These are phyloP conservation scores for Caradrina kadenii DNA, from an alignment of 2,888 invertebrate genomes.

Conservation along the genomic window DNA sequence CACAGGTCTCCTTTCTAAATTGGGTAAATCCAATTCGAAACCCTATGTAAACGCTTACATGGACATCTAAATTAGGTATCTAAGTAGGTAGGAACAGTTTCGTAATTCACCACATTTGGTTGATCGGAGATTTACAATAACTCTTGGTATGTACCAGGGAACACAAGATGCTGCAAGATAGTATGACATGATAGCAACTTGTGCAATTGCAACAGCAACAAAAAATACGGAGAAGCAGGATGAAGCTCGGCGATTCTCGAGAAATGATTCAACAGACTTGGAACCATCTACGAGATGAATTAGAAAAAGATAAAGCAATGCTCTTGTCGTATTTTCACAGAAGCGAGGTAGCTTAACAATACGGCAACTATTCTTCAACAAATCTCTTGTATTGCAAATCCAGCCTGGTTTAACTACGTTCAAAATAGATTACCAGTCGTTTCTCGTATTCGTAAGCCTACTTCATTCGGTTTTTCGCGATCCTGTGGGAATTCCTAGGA, in stretches of 20 bases:
- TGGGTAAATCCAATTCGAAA: conserved; percentile 6
- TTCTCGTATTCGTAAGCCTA: conserved; percentile 8
- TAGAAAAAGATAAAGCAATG: not conserved
- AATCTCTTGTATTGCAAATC: conserved; percentile 6
- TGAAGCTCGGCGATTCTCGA: not conserved
- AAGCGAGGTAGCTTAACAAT: not conserved
- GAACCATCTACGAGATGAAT: conserved; percentile 7
- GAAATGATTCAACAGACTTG: not conserved
- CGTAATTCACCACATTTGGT: not conserved
- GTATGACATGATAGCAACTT: no score
- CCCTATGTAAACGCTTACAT: not conserved
- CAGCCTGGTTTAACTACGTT: not conserved
- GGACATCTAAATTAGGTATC: not conserved
- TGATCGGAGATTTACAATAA: not conserved
- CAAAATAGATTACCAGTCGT: conserved; percentile 10
- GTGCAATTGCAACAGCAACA: not conserved
- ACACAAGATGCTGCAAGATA: not conserved
- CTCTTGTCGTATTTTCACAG: not conserved
- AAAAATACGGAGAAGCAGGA: not conserved
- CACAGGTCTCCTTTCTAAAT: not conserved
- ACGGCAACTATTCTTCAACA: not conserved
- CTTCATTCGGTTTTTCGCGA: conserved; percentile 25
- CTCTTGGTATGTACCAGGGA: not conserved
- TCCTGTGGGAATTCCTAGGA: conserved; percentile 20
- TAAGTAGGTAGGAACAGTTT: not conserved